Evolutionary conservation across 92 coral and sea anemone species (phyloP).

Genomic region (Actinostola sp.): DNA sequence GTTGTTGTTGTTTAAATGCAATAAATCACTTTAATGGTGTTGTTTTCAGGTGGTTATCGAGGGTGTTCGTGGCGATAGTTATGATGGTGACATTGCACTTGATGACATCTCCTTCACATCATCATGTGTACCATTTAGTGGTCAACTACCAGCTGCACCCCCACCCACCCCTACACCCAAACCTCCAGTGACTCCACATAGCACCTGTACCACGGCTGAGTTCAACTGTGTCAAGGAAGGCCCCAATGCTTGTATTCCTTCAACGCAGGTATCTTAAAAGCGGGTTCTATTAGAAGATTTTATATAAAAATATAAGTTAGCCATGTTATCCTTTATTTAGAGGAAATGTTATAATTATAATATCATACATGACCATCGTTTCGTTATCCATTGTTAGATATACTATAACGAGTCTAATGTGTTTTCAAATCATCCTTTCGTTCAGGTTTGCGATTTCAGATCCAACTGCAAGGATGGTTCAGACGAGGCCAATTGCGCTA

Average conservation of each 20-base stretch:
- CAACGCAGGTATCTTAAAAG: constrained; percentile 63
- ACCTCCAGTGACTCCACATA: constrained; percentile 70
- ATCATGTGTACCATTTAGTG: constrained; percentile 61
- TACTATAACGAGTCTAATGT: too few species aligned
- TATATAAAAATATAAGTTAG: too few species aligned
- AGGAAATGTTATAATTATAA: too few species aligned
- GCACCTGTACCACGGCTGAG: constrained; percentile 84
- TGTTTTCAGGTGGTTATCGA: constrained; percentile 81
- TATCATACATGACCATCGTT: too few species aligned
- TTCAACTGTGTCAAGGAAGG: constrained; percentile 92
- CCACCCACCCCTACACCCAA: constrained; percentile 64
- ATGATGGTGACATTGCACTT: constrained; percentile 89
- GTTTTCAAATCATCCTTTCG: too few species aligned
- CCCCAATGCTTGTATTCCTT: constrained; percentile 74
- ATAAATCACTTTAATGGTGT: background rate
- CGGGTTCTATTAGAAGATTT: background rate
- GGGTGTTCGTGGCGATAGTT: constrained; percentile 91
- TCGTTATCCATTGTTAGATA: background rate
- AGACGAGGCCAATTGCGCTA: constrained; percentile 82
- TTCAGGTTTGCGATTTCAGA: constrained; percentile 89
- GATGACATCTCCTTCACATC: constrained; percentile 91
- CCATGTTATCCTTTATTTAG: too few species aligned
- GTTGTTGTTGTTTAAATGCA: background rate
- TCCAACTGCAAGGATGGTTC: constrained; percentile 80
- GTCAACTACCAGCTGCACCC: constrained; percentile 79